Conservation (phyloP, 1,140 invertebrate genomes). For the Pinna nobilis region DNA sequence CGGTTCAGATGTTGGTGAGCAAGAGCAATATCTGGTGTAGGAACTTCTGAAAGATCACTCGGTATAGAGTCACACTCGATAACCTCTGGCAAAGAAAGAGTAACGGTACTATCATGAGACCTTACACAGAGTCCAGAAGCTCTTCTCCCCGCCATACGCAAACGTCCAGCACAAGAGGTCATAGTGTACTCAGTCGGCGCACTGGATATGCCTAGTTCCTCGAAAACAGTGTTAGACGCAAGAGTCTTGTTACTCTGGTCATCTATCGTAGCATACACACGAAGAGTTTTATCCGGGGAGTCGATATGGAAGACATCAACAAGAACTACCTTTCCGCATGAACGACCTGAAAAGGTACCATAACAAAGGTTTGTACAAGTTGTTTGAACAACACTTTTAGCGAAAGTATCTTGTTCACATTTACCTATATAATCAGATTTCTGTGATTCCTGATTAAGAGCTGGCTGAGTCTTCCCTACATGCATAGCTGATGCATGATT, state of each 20-base stretch:
- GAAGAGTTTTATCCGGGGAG: background rate
- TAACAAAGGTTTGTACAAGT: slow-evolving; percentile 18
- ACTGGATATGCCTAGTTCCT: background rate
- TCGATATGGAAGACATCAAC: slow-evolving; percentile 8
- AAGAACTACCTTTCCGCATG: slow-evolving; percentile 32
- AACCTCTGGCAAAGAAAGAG: slow-evolving; percentile 8
- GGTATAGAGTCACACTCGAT: slow-evolving; percentile 45
- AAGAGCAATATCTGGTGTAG: slow-evolving; percentile 23
- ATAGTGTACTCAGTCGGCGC: background rate
- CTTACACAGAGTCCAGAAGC: background rate
- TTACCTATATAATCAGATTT: background rate
- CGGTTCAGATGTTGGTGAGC: background rate
- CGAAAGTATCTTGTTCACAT: background rate
- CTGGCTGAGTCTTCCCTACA: background rate
- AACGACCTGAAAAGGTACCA: background rate
- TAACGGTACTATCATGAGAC: background rate
- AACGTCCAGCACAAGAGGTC: slow-evolving; percentile 15
- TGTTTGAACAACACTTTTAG: background rate
- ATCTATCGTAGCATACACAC: slow-evolving; percentile 21
- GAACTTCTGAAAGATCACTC: slow-evolving; percentile 17
- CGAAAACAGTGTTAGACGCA: slow-evolving; percentile 12
- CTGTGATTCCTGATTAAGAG: background rate
- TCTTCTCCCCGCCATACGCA: background rate
- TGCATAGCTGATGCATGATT: slow-evolving; percentile 15
- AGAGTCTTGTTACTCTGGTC: slow-evolving; percentile 36